These are phyloP conservation scores for Labrus mixtus DNA, from an alignment of 2,113 vertebrate species.

Conservation along the genomic window DNA sequence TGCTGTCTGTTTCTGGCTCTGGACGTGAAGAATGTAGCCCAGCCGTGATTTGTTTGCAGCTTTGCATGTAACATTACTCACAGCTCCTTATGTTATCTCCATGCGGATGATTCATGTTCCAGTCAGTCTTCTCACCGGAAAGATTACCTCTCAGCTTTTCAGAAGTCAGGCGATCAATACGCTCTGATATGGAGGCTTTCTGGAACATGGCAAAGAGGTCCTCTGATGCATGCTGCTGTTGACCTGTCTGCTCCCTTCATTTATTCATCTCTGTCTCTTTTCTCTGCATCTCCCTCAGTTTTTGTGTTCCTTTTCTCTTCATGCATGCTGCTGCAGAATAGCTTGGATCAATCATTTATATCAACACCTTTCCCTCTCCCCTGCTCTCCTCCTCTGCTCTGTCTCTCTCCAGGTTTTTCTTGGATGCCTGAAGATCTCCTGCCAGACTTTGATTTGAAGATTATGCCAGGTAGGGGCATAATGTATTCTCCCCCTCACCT, in stretches of 20 bases:
- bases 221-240: conserved; percentile 59
- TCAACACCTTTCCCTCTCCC: conserved; percentile 15
- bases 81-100: conserved; percentile 30
- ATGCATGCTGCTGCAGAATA: conserved; percentile 62
- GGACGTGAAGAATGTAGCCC: not conserved
- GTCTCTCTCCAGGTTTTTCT: conserved; percentile 92
- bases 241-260: conserved; percentile 24
- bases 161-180: conserved; percentile 6
- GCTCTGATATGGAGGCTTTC: conserved; percentile 28
- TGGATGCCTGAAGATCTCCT: conserved; percentile 95
- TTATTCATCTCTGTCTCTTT: conserved; percentile 5
- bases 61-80: conserved; percentile 46
- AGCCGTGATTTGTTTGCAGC: conserved; percentile 11
- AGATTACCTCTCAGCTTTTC: not conserved
- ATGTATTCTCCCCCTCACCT: conserved; percentile 58
- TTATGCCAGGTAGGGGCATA: conserved; percentile 96
- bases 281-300: conserved; percentile 7
- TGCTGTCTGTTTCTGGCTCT: conserved; percentile 4
- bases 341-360: conserved; percentile 52
- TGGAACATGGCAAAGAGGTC: conserved; percentile 14
- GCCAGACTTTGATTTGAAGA: conserved; percentile 96
- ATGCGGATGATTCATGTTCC: conserved; percentile 28
- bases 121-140: conserved; percentile 24
- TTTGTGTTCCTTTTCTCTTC: conserved; percentile 14
- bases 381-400: conserved; percentile 40